Conservation (phyloP, 2,888 invertebrate genomes). For the Venusia cambrica region DNA sequence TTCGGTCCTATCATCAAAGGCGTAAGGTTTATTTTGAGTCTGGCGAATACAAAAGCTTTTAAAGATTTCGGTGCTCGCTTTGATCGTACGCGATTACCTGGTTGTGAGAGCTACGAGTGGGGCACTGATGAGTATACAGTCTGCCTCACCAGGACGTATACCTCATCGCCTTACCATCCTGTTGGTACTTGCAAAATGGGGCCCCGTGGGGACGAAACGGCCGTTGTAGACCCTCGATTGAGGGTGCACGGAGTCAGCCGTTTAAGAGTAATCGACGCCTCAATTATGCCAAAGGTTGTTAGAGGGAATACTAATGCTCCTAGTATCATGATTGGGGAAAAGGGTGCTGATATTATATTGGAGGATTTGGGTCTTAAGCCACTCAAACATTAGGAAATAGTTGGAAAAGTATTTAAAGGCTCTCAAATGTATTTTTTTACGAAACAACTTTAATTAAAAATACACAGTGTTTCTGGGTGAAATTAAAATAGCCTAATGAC, state of each 20-base stretch:
- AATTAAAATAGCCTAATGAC: no score
- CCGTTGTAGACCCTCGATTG: slow-evolving; percentile 86
- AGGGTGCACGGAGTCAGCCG: slow-evolving; percentile 82
- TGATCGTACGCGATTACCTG: slow-evolving; percentile 73
- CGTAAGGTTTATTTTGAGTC: slow-evolving; percentile 75
- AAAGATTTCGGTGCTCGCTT: slow-evolving; percentile 76
- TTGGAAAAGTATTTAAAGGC: no score
- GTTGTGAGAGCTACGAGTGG: slow-evolving; percentile 80
- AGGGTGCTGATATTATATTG: slow-evolving; percentile 46
- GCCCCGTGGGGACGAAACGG: slow-evolving; percentile 69
- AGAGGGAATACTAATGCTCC: slow-evolving; percentile 92
- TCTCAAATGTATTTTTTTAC: no score
- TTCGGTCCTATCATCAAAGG: slow-evolving; percentile 80
- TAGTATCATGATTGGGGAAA: slow-evolving; percentile 89
- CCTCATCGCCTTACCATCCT: slow-evolving; percentile 66
- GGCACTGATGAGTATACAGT: slow-evolving; percentile 83
- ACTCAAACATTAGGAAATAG: no score
- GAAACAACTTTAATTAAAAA: no score
- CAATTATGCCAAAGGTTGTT: slow-evolving; percentile 89
- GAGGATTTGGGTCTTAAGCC: slow-evolving; percentile 41
- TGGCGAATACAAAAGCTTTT: slow-evolving; percentile 81
- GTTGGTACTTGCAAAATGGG: slow-evolving; percentile 75
- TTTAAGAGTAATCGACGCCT: slow-evolving; percentile 87
- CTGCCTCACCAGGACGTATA: slow-evolving; percentile 83
- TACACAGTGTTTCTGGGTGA: no score